phyloP scores from a whole-genome alignment of 2,888 invertebrate species.

The Glaucopsyche alexis region DNA sequence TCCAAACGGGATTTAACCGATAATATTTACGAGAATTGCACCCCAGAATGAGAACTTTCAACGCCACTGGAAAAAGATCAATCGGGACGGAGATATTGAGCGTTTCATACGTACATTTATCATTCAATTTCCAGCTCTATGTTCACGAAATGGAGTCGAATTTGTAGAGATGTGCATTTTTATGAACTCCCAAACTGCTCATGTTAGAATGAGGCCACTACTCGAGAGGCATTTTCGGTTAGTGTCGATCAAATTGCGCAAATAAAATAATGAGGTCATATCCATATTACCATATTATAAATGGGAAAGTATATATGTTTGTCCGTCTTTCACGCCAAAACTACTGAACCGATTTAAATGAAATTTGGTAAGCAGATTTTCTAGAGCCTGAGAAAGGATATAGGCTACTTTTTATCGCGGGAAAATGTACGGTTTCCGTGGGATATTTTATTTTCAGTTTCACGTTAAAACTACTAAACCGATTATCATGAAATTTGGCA shows the following conservation, averaged over 20 bases:
- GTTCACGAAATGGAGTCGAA: neutral
- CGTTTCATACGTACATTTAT: neutral
- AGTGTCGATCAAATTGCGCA: neutral
- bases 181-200: neutral
- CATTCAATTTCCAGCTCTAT: neutral
- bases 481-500: no score
- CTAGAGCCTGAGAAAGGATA: no score
- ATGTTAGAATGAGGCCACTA: conserved; percentile 3
- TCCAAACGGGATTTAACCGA: no score
- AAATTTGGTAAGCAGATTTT: no score
- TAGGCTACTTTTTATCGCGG: no score
- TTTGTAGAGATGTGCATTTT: neutral
- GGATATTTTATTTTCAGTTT: no score
- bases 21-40: neutral
- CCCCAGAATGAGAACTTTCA: neutral
- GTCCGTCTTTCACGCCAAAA: no score
- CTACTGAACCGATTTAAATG: no score
- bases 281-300: no score
- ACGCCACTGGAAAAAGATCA: conserved; percentile 6
- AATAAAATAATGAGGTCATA: neutral
- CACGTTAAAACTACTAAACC: no score
- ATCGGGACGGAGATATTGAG: neutral
- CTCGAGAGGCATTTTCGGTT: neutral
- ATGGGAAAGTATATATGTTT: no score
- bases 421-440: no score